Evolutionary conservation across 2,113 vertebrate genomes (phyloP).

Genomic region (Opisthocomus hoazin): DNA sequence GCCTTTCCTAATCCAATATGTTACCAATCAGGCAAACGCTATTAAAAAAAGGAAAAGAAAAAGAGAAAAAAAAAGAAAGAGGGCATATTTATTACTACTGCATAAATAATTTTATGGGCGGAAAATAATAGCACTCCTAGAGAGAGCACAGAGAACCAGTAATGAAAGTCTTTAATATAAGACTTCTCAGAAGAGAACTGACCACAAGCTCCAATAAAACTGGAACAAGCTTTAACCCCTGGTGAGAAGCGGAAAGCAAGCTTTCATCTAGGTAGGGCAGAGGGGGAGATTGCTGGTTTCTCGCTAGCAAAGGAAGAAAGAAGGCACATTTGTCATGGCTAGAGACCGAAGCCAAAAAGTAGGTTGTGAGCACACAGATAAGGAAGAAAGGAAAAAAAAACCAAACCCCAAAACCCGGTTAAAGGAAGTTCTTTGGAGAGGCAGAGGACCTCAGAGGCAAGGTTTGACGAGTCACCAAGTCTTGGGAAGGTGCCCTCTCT

Average conservation of each 20-base stretch:
- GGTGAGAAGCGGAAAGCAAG: slow-evolving; percentile 17
- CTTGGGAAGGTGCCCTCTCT: not conserved
- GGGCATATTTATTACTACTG: slow-evolving; percentile 29
- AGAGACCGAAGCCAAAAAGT: not conserved
- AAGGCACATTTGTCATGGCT: not conserved
- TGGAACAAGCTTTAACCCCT: slow-evolving; percentile 35
- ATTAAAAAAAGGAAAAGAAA: not conserved
- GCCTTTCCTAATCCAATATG: slow-evolving; percentile 28
- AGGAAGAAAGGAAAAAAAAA: not conserved
- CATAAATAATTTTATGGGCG: slow-evolving; percentile 62
- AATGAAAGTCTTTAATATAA: slow-evolving; percentile 64
- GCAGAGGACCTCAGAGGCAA: not conserved
- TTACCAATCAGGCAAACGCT: slow-evolving; percentile 26
- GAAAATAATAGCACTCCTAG: slow-evolving; percentile 64
- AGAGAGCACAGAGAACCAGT: slow-evolving; percentile 25
- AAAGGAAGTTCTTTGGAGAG: not conserved
- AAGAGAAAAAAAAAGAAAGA: not conserved
- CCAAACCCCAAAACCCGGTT: too few species aligned
- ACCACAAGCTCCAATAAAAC: slow-evolving; percentile 56
- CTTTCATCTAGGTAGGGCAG: slow-evolving; percentile 38
- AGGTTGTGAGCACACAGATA: not conserved
- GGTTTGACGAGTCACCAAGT: not conserved
- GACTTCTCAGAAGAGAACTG: slow-evolving; percentile 47
- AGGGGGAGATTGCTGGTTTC: not conserved
- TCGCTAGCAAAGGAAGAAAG: not conserved